Base-by-base conservation (phyloP, 2,113 vertebrate genomes). In the Puffinus mauretanicus region DNA sequence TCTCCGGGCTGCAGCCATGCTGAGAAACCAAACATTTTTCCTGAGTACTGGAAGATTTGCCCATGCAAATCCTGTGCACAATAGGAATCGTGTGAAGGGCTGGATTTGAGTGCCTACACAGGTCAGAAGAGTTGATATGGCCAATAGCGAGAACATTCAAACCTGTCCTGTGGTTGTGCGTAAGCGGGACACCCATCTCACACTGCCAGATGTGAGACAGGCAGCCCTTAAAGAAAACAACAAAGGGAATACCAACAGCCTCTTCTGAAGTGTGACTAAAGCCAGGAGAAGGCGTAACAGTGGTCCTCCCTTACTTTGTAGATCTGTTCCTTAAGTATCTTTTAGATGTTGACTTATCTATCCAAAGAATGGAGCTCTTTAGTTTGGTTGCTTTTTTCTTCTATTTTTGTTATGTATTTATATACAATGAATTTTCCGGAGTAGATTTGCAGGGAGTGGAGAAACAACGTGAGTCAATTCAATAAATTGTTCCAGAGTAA, bases 121-220 rank as follows among this genome's bases (percentile, higher is more conserved):
- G 17, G n/a, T 13, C 49, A 84, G 47, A 47, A 58, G 13, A 6
- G 10, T 15, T 52, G 64, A 16, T 46, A 46, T 0, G 6, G 46
- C 78, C 2, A 1, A 26, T 2, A 72, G 11, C 0, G 2, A 84
- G 42, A 72, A 9, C 5, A 8, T 42, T 80, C 32, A 57, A 46
- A 54, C 60, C 22, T 46, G 10, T 9, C 30, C 82, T 47, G 4
- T 34, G 40, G 40, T 2, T 75, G 32, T 30, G 26, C 9, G 9
- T 9, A 7, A 80, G 77, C 0, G 0, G 30, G 6, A 47, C 16
- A 36, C 5, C 70, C 36, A 5, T 49, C 38, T 40, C 54, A n/a
- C 5, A 4, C 25, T 52, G 10, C 17, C 38, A 38, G 40, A 3
- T 27, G 16, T 9, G 30, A 60, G 17, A 62, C 16, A 44, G 36